Evolutionary conservation across 1,140 invertebrate species (phyloP).

Genomic region (Zaprionus inermis): DNA sequence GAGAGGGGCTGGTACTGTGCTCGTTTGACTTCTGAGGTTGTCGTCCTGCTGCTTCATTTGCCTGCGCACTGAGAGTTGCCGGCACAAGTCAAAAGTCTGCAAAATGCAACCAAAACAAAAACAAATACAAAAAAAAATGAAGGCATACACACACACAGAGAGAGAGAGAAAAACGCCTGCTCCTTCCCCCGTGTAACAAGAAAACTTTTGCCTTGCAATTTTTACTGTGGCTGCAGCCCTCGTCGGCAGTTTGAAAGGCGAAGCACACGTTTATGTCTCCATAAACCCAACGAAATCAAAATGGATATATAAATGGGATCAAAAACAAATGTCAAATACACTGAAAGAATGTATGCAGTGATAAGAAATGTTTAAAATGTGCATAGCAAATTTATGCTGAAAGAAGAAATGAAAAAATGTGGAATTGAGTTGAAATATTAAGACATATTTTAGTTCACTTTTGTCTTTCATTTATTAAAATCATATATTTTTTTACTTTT

Average conservation of each 20-base stretch:
- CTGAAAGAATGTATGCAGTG: slow-evolving; percentile 1
- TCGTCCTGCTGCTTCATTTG: slow-evolving; percentile 61
- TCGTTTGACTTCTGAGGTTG: slow-evolving; percentile 50
- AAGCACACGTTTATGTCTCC: slow-evolving; percentile 47
- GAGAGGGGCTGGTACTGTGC: background rate
- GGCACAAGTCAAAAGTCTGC: slow-evolving; percentile 64
- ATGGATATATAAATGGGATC: slow-evolving; percentile 40
- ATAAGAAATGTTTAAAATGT: background rate
- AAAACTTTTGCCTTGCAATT: slow-evolving; percentile 47
- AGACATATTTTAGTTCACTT: too few species aligned
- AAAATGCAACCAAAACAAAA: slow-evolving; percentile 67
- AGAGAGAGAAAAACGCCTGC: too few species aligned
- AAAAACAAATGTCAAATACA: slow-evolving; percentile 27
- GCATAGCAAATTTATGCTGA: background rate
- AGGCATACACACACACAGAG: slow-evolving; percentile 40
- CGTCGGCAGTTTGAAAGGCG: background rate
- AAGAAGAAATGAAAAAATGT: background rate
- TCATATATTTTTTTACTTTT: background rate
- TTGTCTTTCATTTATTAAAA: too few species aligned
- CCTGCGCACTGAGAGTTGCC: slow-evolving; percentile 46
- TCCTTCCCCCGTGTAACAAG: slow-evolving; percentile 28
- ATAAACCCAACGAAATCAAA: slow-evolving; percentile 61
- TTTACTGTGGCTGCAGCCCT: slow-evolving; percentile 24
- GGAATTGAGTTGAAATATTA: too few species aligned
- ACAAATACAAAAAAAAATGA: slow-evolving; percentile 44